Evolutionary conservation across 2,797 vertebrate species (phyloP), one percentile per base, ranked within the genome.

Genomic region (Tadarida brasiliensis): DNA sequence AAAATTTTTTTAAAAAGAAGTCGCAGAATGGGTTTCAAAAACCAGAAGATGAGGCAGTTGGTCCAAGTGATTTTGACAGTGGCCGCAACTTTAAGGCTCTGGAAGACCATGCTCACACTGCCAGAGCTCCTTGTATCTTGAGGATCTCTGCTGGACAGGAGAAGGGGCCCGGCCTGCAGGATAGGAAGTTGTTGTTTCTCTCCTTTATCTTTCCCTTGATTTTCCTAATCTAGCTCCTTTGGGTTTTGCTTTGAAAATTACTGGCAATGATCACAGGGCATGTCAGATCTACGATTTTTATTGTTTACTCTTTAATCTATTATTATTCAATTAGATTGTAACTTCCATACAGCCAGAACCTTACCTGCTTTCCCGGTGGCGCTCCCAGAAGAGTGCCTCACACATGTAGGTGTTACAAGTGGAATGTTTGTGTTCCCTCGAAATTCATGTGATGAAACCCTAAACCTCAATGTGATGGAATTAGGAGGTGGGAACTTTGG

Each of bases 161-260:
- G 54, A 88, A 44, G 47, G 65, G 39, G 5, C 11, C 30, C 74
- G 15, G 33, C 33, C 30, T 77, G 20, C 30, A 56, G 24, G 9
- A 16, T 56, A n/a, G 20, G 20, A 59, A 85, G 39, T 17, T 26
- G 12, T n/a, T 76, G 11, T n/a, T 80, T 87, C 92, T 68, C 7
- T 73, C 22, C 71, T 89, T 88, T 47, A 10, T 59, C 39, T 51
- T 78, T 61, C 10, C 35, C 26, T 33, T 70, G 17, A 63, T 76
- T 94, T 74, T 94, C 14, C 51, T 91, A 92, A 77, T 81, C 19
- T 7, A 47, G 20, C 11, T 83, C 44, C n/a, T 1, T 33, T 30
- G 35, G 8, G 47, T 70, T 81, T 76, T 86, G 56, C 22, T 22
- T 87, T 78, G 39, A 77, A 90, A 90, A 94, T 78, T 84, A 8